Evolutionary conservation across 1,140 invertebrate genomes (phyloP), one percentile per base, ranked within the genome.

Genomic region (Bombus breviceps): DNA sequence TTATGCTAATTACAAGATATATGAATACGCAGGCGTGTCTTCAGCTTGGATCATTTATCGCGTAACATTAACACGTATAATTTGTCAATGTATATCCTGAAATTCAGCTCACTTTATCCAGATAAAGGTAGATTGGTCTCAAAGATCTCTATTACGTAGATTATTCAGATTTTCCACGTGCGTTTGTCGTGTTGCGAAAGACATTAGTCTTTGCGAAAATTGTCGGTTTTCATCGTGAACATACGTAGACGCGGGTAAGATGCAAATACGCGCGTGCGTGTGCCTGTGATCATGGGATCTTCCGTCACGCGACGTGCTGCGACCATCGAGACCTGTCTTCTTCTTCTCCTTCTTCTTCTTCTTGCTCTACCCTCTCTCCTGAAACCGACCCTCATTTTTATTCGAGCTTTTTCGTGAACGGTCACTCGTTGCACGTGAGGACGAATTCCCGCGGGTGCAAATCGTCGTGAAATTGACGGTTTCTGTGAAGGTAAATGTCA

Each of bases 291-390:
- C 76, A 66, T n/a, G 53, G 78, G 32, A 69, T 71, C 84, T 90
- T 90, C 84, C 89, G 87, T 91, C 90, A 91, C 89, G 90, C 90
- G 89, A 91, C 89, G 77, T 84, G 59, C 76, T 57, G 81, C 76
- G 83, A 37, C 74, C 88, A 73, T 66, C 66, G 85, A 13, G 39
- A 69, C 34, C 53, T 53, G 37, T 81, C 74, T 74, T 71, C 39
- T 47, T 77, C 66, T 85, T 9, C 32, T 66, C 34, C 22, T 34
- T 32, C 66, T 75, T 84, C 41, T 73, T 77, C 74, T 15, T 89
- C 62, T 22, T 68, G 39, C 8, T 53, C 64, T 68, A 57, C 53
- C 82, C 75, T 39, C 22, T 62, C 28, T 41, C 62, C 37, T 69
- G 25, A 22, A 73, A 86, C 43, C 47, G 82, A 41, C 25, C 32